A percentile compares a stretch with the other conserved stretches of the same genome.
Evolutionary conservation across 2,888 invertebrate species (phyloP).

Genomic region (Spilarctia lutea): DNA sequence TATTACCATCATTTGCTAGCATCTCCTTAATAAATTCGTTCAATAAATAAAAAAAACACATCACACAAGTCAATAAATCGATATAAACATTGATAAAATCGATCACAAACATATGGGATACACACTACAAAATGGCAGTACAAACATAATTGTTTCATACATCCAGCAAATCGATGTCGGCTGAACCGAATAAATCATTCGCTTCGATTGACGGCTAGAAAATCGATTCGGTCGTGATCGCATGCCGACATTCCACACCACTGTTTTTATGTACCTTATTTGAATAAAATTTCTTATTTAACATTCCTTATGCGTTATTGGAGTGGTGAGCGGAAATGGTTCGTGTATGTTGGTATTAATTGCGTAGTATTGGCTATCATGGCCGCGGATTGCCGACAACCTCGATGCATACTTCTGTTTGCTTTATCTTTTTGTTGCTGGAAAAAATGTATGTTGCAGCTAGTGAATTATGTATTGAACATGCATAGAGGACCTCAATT

Average conservation of each 20-base stretch:
- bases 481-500: neutral
- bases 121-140: constrained; percentile 44
- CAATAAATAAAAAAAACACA: constrained; percentile 1
- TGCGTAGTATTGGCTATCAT: constrained; percentile 18
- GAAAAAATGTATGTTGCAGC: neutral
- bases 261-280: constrained; percentile 50
- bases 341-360: constrained; percentile 46
- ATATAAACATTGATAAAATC: constrained; percentile 20
- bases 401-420: neutral
- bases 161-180: constrained; percentile 60
- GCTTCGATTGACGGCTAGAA: constrained; percentile 72
- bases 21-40: neutral
- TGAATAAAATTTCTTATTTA: constrained; percentile 54
- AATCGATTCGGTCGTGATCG: constrained; percentile 77
- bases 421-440: neutral
- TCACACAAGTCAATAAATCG: constrained; percentile 15
- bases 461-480: neutral
- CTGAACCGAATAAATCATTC: constrained; percentile 78
- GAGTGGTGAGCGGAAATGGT: constrained; percentile 50
- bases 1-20: too few species aligned
- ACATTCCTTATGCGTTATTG: constrained; percentile 50
- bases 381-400: constrained; percentile 10
- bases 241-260: constrained; percentile 52
- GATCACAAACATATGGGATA: constrained; percentile 29
- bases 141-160: constrained; percentile 54